These are phyloP conservation scores for Hydrotaea diabolus DNA, from an alignment of 2,888 invertebrate genomes.

Conservation along the genomic window DNA sequence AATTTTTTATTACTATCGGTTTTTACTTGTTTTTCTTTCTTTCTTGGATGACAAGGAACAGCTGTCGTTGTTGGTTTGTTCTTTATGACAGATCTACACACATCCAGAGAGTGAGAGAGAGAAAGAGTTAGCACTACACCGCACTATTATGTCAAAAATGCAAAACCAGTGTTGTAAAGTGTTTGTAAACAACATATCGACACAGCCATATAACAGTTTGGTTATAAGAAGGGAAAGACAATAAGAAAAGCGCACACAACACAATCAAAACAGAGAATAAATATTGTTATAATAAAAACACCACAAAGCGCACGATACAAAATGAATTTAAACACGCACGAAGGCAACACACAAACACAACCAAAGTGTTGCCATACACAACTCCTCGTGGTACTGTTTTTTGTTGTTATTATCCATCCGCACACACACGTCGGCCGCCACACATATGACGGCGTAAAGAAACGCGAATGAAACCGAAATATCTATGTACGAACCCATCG, in stretches of 20 bases:
- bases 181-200: not conserved
- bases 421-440: constrained; percentile 22
- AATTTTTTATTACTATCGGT: constrained; percentile 13
- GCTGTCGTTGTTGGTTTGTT: constrained; percentile 64
- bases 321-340: constrained; percentile 18
- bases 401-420: not conserved
- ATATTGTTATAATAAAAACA: constrained; percentile 36
- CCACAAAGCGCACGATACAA: constrained; percentile 24
- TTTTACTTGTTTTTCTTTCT: not conserved
- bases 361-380: constrained; percentile 19
- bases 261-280: constrained; percentile 60
- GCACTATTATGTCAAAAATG: constrained; percentile 23
- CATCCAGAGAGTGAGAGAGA: constrained; percentile 39
- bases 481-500: constrained; percentile 55
- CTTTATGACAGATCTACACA: not conserved
- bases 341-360: not conserved
- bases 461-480: constrained; percentile 66
- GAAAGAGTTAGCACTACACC: constrained; percentile 62
- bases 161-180: constrained; percentile 59
- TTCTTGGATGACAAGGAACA: constrained; percentile 47
- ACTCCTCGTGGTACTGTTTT: constrained; percentile 25
- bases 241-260: constrained; percentile 39
- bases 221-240: not conserved
- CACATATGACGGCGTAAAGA: constrained; percentile 58
- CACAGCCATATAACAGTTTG: not conserved